Evolutionary conservation across 2,113 vertebrate genomes (phyloP), one percentile per base, ranked within the genome.

Genomic region (Aegotheles bennettii): DNA sequence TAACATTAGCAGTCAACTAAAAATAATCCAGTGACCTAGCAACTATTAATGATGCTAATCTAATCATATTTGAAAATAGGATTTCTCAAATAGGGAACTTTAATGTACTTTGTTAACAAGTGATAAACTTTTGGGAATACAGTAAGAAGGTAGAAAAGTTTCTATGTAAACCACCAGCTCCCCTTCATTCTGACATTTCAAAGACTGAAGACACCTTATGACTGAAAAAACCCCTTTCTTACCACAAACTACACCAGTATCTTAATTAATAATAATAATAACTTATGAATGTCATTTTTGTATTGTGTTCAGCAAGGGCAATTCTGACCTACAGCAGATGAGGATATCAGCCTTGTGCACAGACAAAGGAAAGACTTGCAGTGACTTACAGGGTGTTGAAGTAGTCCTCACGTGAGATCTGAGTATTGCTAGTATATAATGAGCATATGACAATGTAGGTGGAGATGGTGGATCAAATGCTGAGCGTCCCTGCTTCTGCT

Each of bases 291-390:
- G 38, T 60, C 88, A 12, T 19, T 36, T 91, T 53, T 79, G 51
- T 38, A 65, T 28, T 74, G 40, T 77, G 59, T 54, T 75, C 68
- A 74, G 59, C 89, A 80, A 38, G 23, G 48, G 65, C 47, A 45
- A 24, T 71, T 86, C 85, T 94, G 47, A 45, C 35, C 75, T 74
- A 79, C 13, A 65, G 70, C 36, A 67, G 67, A 42, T 24, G 40
- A 81, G 48, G 76, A 8, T 25, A 47, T 56, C 31, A 70, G 79
- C 60, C 79, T 63, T 21, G 64, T 33, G 53, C 31, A 63, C 50
- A 48, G 92, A 36, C 93, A 92, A 84, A 94, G 74, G 77, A 87
- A 14, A 82, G 93, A 94, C 94, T 88, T 85, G 75, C 76, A 64
- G 79, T 78, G 83, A 74, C 79, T 48, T 50, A 68, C 64, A 54